A percentile compares a stretch with the other conserved stretches of the same genome.
These are phyloP conservation scores for Dasysyrphus tricinctus DNA, from an alignment of 2,888 invertebrate genomes.

Conservation along the genomic window DNA sequence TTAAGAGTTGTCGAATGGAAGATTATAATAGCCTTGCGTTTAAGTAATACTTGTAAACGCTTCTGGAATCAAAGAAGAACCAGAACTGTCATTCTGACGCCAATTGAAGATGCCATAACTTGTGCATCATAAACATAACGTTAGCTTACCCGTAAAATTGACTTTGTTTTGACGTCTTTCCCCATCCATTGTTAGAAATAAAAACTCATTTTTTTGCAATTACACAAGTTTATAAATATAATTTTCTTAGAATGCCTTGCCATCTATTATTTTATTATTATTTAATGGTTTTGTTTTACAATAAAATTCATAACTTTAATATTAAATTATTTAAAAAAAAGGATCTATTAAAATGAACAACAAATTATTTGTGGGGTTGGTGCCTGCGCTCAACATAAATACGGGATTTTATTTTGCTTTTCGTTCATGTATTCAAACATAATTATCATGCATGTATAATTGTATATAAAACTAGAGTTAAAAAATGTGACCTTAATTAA, in stretches of 20 bases:
- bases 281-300: conserved; percentile 3
- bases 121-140: too few species aligned
- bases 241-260: conserved; percentile 26
- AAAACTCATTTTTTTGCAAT: neutral
- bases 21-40: too few species aligned
- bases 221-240: conserved; percentile 12
- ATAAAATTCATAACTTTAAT: conserved; percentile 15
- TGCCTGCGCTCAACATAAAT: conserved; percentile 6
- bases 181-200: neutral
- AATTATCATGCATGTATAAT: neutral
- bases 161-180: too few species aligned
- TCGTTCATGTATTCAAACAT: neutral
- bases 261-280: neutral
- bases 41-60: too few species aligned
- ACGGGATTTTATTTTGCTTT: neutral
- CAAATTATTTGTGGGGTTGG: conserved; percentile 7
- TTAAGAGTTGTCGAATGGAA: too few species aligned
- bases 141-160: too few species aligned
- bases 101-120: too few species aligned
- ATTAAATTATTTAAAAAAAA: conserved; percentile 19
- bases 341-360: conserved; percentile 2
- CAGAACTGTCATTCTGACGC: too few species aligned
- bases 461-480: conserved; percentile 6
- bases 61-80: too few species aligned
- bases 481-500: conserved; percentile 6